Evolutionary conservation across 2,888 invertebrate species (phyloP), one percentile per base, ranked within the genome.

Genomic region (Chaitophorus viminalis): DNA sequence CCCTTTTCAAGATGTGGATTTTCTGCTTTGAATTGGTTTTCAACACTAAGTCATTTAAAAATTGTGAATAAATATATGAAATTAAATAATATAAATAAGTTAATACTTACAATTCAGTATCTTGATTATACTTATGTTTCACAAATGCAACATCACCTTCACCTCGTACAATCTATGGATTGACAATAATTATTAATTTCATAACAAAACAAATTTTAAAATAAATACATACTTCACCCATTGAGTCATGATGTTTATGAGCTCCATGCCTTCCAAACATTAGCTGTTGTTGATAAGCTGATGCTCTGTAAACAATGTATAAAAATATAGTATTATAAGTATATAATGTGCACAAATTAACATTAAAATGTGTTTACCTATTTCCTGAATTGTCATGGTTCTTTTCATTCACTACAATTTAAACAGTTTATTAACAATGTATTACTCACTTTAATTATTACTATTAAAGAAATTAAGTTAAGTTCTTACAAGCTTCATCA

Each of bases 241-340:
- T 87, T 29, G 86, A 54, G 36, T 87, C 86, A 17, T 87, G 86
- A 60, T 87, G 86, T 74, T 87, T 87, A 31, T 87, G 86, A 72
- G 86, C 86, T 65, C 86, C 86, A 11, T 87, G 86, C 9, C 86
- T 52, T 39, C 86, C 86, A 60, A 87, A 87, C 79, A 25, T 79
- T 14, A 79, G 60, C n/a, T 87, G 86, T 11, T 36, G 70, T 2
- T 39, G 70, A 60, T 87, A 87, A 25, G 74, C 54, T 72, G 39
- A 54, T 39, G 72, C 74, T 31, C 86, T 87, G 52, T 46, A 3
- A 46, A 25, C 46, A 31, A 21, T 11, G 77, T 70, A n/a, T n/a
- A 1, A 31, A 36, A 75, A 75, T 25, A n/a, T 39, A 1, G 25
- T 39, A 25, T 36, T 18, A 74, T 21, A 75, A 21, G 3, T 31